Percentiles rank a stretch among this genome's conserved stretches.
phyloP scores from a whole-genome alignment of 64 coral and sea anemone genomes.

The Montipora efflorescens region DNA sequence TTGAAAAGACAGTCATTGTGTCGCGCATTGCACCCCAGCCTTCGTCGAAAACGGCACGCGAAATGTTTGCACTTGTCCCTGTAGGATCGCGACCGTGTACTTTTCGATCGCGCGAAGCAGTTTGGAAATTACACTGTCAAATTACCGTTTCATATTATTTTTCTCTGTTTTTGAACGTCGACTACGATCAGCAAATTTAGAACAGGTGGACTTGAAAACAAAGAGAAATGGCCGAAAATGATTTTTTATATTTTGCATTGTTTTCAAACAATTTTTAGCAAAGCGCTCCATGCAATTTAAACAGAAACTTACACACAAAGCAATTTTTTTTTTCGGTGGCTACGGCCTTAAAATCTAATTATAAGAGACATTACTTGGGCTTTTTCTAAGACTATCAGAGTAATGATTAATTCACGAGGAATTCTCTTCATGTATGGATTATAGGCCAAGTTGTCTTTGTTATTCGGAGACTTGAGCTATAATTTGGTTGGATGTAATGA shows the following conservation, averaged over 20 bases:
- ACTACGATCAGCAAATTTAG: background rate
- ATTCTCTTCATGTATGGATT: too few species aligned
- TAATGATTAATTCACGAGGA: background rate
- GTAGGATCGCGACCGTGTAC: background rate
- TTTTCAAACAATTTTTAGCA: background rate
- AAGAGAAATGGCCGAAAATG: background rate
- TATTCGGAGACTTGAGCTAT: too few species aligned
- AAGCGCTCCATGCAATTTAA: background rate
- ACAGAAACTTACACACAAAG: background rate
- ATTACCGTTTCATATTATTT: background rate
- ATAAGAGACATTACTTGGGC: background rate
- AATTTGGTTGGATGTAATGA: too few species aligned
- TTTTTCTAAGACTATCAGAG: background rate
- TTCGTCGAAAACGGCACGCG: background rate
- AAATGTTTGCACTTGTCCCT: background rate
- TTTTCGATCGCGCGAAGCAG: too few species aligned
- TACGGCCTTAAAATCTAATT: background rate
- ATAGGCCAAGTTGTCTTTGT: too few species aligned
- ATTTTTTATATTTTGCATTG: background rate
- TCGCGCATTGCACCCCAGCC: slow-evolving; percentile 11
- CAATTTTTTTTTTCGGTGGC: background rate
- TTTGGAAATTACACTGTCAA: slow-evolving; percentile 8
- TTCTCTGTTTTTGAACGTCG: background rate
- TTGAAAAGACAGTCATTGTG: slow-evolving; percentile 37
- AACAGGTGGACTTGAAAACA: slow-evolving; percentile 16